A percentile compares a stretch with the other conserved stretches of the same genome.
Evolutionary conservation across 2,797 vertebrate species (phyloP).

Genomic region (Odontamblyopus lacepedii): DNA sequence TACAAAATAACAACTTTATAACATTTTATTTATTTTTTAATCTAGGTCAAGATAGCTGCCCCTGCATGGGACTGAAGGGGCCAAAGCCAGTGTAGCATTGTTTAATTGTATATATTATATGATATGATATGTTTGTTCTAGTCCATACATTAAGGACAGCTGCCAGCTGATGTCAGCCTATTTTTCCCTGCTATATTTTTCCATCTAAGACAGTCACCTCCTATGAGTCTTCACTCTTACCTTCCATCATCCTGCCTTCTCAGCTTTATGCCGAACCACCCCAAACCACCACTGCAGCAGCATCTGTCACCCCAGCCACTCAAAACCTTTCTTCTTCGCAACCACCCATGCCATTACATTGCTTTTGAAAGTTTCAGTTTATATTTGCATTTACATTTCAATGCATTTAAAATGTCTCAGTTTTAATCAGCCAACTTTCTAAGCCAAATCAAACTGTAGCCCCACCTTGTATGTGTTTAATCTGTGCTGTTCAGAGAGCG

Average conservation of each 20-base stretch:
- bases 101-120: not conserved
- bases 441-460: conserved; percentile 4
- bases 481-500: conserved; percentile 49
- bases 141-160: not conserved
- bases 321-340: not conserved
- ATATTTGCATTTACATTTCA: not conserved
- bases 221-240: too few species aligned
- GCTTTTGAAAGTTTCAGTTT: not conserved
- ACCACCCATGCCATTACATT: not conserved
- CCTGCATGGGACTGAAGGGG: not conserved
- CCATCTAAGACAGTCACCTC: too few species aligned
- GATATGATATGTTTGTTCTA: not conserved
- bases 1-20: too few species aligned
- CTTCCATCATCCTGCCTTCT: too few species aligned
- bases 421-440: not conserved
- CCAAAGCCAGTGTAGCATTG: not conserved
- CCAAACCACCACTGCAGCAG: not conserved
- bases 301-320: not conserved
- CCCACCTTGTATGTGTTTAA: conserved; percentile 15
- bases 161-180: not conserved
- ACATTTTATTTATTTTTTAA: too few species aligned
- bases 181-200: not conserved
- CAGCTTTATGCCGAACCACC: too few species aligned
- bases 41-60: too few species aligned
- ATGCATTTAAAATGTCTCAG: not conserved